phyloP scores from a whole-genome alignment of 2,113 vertebrate species.

The Tiliqua scincoides region DNA sequence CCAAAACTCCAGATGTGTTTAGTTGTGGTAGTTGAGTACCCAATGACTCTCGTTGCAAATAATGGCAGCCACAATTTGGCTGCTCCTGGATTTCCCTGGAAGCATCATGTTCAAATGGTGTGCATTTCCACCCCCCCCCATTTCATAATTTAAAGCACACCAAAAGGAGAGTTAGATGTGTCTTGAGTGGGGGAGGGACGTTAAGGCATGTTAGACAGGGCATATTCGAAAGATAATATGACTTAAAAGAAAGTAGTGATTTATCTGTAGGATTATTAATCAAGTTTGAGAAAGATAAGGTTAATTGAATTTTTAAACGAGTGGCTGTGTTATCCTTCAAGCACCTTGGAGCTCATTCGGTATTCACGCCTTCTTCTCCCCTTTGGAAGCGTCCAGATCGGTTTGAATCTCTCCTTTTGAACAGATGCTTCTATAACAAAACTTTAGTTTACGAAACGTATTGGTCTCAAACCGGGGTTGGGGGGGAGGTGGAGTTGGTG shows the following conservation, averaged over 20 bases:
- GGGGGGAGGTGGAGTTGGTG: background rate
- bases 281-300: constrained; percentile 78
- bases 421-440: constrained; percentile 58
- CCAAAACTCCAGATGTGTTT: constrained; percentile 60
- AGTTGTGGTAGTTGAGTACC: constrained; percentile 56
- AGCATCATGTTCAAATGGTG: constrained; percentile 41
- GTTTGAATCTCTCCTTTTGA: constrained; percentile 71
- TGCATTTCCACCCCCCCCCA: constrained; percentile 43
- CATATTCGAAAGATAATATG: constrained; percentile 68
- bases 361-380: constrained; percentile 70
- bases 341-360: constrained; percentile 72
- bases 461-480: background rate
- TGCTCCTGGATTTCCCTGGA: constrained; percentile 53
- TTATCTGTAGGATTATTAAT: constrained; percentile 77
- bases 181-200: constrained; percentile 49
- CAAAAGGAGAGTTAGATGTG: constrained; percentile 46
- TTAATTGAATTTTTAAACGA: constrained; percentile 81
- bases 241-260: constrained; percentile 64
- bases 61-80: constrained; percentile 27
- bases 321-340: constrained; percentile 76
- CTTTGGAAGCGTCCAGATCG: constrained; percentile 64
- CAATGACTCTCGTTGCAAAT: constrained; percentile 44
- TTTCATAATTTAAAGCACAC: constrained; percentile 53
- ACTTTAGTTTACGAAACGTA: constrained; percentile 64
- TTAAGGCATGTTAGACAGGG: constrained; percentile 67